Percentiles rank a stretch among this genome's conserved stretches.
phyloP scores from a whole-genome alignment of 1,140 invertebrate genomes.

The Calliphora vicina region DNA sequence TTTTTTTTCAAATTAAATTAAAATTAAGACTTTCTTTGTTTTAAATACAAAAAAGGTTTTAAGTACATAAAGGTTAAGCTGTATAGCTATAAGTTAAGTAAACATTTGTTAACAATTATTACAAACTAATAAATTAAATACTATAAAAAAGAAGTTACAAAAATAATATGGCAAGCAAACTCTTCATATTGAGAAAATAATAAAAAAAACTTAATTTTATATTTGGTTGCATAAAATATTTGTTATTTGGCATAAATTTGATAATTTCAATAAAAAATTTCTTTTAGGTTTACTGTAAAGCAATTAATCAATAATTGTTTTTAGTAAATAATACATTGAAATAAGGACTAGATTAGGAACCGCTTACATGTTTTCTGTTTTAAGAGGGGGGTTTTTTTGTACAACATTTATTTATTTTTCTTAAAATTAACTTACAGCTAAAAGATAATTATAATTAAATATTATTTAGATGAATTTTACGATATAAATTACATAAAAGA shows the following conservation, averaged over 20 bases:
- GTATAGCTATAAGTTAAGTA: neutral
- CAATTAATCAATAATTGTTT: too few relatives aligned
- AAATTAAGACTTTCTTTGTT: neutral
- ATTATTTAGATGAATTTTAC: neutral
- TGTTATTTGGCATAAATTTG: neutral
- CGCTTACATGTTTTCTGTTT: slow-evolving; percentile 60
- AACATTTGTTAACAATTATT: neutral
- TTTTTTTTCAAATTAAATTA: neutral
- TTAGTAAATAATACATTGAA: slow-evolving; percentile 35
- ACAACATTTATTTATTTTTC: slow-evolving; percentile 34
- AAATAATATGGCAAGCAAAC: neutral
- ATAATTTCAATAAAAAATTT: neutral
- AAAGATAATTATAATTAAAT: neutral
- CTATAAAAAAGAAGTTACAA: neutral
- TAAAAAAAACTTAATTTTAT: neutral
- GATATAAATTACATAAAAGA: neutral
- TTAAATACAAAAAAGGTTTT: neutral
- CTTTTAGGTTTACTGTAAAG: neutral
- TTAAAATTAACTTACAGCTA: neutral
- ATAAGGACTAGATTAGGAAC: slow-evolving; percentile 62
- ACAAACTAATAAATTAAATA: neutral
- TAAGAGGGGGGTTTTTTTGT: neutral
- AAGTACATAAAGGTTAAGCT: neutral
- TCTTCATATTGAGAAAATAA: too few relatives aligned
- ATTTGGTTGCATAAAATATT: neutral